phyloP scores from a whole-genome alignment of 2,797 vertebrate species.

The Coregonus sp. region DNA sequence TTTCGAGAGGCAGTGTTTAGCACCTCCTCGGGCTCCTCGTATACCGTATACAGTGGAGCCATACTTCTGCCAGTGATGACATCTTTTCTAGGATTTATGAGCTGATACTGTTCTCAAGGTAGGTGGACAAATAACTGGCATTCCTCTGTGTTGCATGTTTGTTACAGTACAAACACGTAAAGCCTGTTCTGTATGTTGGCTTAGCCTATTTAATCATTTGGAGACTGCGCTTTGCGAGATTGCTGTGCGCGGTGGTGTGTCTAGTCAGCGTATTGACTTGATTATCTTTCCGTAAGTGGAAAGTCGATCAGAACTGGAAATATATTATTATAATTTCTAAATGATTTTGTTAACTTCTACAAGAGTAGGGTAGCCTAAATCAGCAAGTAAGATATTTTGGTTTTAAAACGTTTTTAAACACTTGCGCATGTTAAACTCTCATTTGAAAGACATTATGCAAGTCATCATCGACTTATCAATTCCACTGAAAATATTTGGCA shows the following conservation, averaged over 20 bases:
- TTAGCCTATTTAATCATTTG: not conserved
- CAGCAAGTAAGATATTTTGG: no score
- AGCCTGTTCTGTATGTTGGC: no score
- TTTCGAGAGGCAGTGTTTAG: constrained; percentile 27
- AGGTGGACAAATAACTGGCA: constrained; percentile 32
- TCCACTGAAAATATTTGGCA: not conserved
- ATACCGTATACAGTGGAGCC: constrained; percentile 2
- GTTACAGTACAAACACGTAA: not conserved
- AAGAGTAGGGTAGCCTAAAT: not conserved
- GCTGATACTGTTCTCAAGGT: constrained; percentile 48
- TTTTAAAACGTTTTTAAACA: no score
- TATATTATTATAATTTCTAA: not conserved
- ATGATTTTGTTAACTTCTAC: not conserved
- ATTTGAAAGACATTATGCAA: not conserved
- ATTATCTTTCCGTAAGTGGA: not conserved
- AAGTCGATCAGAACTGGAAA: not conserved
- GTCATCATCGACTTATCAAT: not conserved
- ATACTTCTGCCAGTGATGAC: constrained; percentile 38
- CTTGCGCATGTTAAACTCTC: not conserved
- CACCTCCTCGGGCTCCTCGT: constrained; percentile 40
- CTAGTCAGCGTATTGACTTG: not conserved
- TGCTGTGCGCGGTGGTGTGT: not conserved
- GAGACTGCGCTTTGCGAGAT: not conserved
- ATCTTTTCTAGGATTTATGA: constrained; percentile 39
- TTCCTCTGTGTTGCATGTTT: not conserved